These are phyloP conservation scores for Etheostoma cragini DNA, from an alignment of 2,113 vertebrate species.

Conservation along the genomic window DNA sequence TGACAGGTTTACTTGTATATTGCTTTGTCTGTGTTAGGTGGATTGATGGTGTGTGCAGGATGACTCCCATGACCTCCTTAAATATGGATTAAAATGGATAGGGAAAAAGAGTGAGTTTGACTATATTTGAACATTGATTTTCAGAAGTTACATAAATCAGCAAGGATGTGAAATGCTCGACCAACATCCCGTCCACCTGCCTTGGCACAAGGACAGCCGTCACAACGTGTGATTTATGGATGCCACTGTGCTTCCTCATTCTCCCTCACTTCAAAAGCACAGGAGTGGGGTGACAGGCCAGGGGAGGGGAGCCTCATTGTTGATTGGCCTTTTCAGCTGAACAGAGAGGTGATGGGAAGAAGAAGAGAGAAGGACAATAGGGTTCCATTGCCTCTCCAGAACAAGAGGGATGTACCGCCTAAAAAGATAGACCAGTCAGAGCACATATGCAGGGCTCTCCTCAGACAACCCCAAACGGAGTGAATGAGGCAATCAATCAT, in stretches of 20 bases:
- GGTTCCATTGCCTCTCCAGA: slow-evolving; percentile 80
- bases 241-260: slow-evolving; percentile 79
- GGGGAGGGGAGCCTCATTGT: slow-evolving; percentile 87
- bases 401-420: slow-evolving; percentile 66
- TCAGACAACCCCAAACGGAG: slow-evolving; percentile 61
- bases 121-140: neutral
- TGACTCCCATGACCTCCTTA: neutral
- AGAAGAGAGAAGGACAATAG: slow-evolving; percentile 87
- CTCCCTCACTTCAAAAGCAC: slow-evolving; percentile 88
- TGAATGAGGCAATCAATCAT: slow-evolving; percentile 69
- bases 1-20: neutral
- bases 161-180: slow-evolving; percentile 18
- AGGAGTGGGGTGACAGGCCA: slow-evolving; percentile 78
- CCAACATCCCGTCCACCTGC: slow-evolving; percentile 57
- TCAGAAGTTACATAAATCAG: neutral
- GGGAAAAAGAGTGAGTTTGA: neutral
- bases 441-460: slow-evolving; percentile 60
- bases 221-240: slow-evolving; percentile 80
- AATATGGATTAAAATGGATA: neutral
- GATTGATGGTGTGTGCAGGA: neutral
- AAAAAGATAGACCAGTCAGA: slow-evolving; percentile 60
- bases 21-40: neutral
- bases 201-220: slow-evolving; percentile 44
- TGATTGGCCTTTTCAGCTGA: slow-evolving; percentile 90
- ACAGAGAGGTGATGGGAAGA: slow-evolving; percentile 87